Percentiles rank a stretch among this genome's conserved stretches.
Conservation (phyloP, 2,888 invertebrate species). For the Eilema depressum region DNA sequence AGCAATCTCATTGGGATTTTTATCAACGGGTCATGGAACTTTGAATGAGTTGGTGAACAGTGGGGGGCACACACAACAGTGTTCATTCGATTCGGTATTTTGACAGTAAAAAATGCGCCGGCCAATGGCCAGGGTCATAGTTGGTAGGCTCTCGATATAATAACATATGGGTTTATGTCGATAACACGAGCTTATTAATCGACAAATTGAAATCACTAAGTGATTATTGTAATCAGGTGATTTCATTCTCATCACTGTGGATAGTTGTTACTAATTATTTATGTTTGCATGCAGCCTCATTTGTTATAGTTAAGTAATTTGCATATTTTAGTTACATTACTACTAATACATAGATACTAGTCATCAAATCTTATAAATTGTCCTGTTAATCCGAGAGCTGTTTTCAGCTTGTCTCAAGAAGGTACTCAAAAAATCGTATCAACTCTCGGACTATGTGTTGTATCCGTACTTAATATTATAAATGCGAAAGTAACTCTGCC, state of each 20-base stretch:
- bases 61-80: slow-evolving; percentile 48
- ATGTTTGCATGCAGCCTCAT: background rate
- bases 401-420: too few relatives aligned
- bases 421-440: too few relatives aligned
- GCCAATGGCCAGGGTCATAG: slow-evolving; percentile 48
- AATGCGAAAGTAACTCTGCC: too few relatives aligned
- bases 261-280: background rate
- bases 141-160: slow-evolving; percentile 31
- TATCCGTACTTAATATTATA: too few relatives aligned
- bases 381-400: too few relatives aligned
- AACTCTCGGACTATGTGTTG: too few relatives aligned
- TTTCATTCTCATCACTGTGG: background rate
- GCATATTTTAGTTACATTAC: too few relatives aligned
- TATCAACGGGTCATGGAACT: slow-evolving; percentile 51
- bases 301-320: background rate
- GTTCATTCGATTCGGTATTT: slow-evolving; percentile 50
- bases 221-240: slow-evolving; percentile 9
- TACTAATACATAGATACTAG: background rate
- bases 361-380: background rate
- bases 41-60: slow-evolving; percentile 40
- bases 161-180: slow-evolving; percentile 34
- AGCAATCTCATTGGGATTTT: slow-evolving; percentile 48
- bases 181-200: slow-evolving; percentile 30
- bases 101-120: slow-evolving; percentile 50
- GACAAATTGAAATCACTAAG: slow-evolving; percentile 25